Evolutionary conservation across 2,113 vertebrate species (phyloP).

Genomic region (Colinus virginianus): DNA sequence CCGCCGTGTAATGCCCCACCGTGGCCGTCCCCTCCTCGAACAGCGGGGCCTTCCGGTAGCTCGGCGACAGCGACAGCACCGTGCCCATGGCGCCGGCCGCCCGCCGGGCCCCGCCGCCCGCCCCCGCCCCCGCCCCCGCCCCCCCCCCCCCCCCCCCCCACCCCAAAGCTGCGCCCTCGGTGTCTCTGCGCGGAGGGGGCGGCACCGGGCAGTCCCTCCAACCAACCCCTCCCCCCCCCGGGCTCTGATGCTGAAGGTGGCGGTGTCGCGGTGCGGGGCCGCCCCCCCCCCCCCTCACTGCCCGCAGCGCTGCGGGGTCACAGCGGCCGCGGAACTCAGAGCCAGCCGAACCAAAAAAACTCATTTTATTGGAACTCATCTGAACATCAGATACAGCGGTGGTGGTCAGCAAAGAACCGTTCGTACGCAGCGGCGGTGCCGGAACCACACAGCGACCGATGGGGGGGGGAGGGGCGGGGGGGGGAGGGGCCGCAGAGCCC

Average conservation of each 20-base stretch:
- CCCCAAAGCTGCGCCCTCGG: too few relatives aligned
- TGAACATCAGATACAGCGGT: constrained; percentile 94
- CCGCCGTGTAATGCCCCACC: constrained; percentile 89
- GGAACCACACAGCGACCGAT: constrained; percentile 83
- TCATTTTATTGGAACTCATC: constrained; percentile 91
- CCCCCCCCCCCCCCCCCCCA: not conserved
- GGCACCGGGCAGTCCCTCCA: too few relatives aligned
- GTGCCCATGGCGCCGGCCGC: constrained; percentile 88
- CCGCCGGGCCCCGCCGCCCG: constrained; percentile 5
- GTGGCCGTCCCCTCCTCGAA: constrained; percentile 93
- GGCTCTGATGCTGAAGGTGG: too few relatives aligned
- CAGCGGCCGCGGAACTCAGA: too few relatives aligned
- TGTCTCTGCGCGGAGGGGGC: too few relatives aligned
- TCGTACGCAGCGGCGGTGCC: constrained; percentile 89
- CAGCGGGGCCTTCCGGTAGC: constrained; percentile 92
- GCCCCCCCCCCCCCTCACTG: too few relatives aligned
- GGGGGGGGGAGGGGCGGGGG: constrained; percentile 71
- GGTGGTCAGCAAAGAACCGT: constrained; percentile 89
- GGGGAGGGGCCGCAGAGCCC: too few relatives aligned
- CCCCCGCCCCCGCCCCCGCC: not conserved
- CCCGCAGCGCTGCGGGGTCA: too few relatives aligned
- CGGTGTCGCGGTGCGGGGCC: too few relatives aligned
- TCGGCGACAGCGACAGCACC: constrained; percentile 93
- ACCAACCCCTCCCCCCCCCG: too few relatives aligned
- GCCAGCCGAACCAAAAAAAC: constrained; percentile 74